Evolutionary conservation across 2,797 vertebrate species (phyloP), one percentile per base, ranked within the genome.

Genomic region (Micrastur ruficollis): DNA sequence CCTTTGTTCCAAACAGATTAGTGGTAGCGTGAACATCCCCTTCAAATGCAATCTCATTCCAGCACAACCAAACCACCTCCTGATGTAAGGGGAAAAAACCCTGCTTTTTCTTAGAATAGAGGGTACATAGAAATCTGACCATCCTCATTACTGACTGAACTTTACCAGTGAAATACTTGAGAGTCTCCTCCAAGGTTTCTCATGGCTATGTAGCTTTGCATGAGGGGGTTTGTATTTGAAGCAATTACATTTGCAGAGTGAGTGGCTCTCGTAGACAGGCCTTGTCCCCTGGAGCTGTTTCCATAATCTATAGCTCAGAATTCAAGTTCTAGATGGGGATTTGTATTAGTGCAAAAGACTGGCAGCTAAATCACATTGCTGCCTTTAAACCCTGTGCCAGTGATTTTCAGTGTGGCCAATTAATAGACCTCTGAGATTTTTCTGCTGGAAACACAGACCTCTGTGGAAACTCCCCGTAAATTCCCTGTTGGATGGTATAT

Each of bases 1-100:
- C 38, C 58, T 89, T 71, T 65, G 44, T 82, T 79, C 52, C 80
- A 79, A 63, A 70, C 5, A 71, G 61, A 86, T 65, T 66, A 25
- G 31, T 0, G 0, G 46, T 40, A 66, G 61, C 3, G 1, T 2
- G 8, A 66, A 44, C 38, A 44, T 42, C 47, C 42, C 25, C 20
- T 79, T 74, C 75, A 44, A 74, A 73, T 29, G 75, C 56, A 90
- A 79, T 58, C 80, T 89, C 72, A 53, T 71, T 75, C 67, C 71
- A 62, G 52, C 44, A 66, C 62, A 75, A 70, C 44, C 66, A 88
- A 88, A 65, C 31, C 36, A 26, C 38, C 56, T 78, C 52, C 46
- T 52, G 56, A 74, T 61, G 26, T 9, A 32, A 61, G 40, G 49
- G 83, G 58, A 6, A 21, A 21, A 36, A 55, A 23, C 6, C 44